phyloP scores from a whole-genome alignment of 23 tunicate genomes.

The Diplosoma virens region DNA sequence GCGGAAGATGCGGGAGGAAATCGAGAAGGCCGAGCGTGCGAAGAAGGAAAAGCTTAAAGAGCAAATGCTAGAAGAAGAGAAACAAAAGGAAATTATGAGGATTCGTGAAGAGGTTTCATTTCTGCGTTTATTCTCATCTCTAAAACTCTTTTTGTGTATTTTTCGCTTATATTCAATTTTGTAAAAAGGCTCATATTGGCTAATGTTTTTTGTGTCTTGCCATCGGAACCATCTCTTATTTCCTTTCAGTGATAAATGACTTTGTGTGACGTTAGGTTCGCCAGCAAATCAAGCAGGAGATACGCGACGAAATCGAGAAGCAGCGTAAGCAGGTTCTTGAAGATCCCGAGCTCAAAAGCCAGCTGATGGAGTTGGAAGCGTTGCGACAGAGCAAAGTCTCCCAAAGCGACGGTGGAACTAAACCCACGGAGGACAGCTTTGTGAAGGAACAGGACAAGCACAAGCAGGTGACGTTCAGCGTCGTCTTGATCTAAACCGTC shows the following conservation, averaged over 20 bases:
- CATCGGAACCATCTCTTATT: background rate
- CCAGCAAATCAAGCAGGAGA: constrained; percentile 70
- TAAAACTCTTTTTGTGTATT: background rate
- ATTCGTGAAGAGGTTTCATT: constrained; percentile 92
- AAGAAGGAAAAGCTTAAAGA: constrained; percentile 74
- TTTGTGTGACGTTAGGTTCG: constrained; percentile 48
- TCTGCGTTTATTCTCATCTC: background rate
- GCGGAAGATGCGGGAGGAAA: constrained; percentile 76
- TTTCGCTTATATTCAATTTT: background rate
- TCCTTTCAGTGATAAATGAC: background rate
- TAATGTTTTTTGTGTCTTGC: background rate
- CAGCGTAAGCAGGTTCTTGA: constrained; percentile 75
- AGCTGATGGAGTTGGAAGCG: constrained; percentile 79
- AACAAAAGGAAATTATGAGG: constrained; percentile 76
- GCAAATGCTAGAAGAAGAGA: constrained; percentile 72
- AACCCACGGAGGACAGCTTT: constrained; percentile 31
- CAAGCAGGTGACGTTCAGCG: constrained; percentile 51
- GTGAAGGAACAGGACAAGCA: constrained; percentile 54
- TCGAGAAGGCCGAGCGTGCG: constrained; percentile 90
- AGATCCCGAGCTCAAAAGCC: constrained; percentile 65
- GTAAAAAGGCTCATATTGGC: background rate
- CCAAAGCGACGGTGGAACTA: constrained; percentile 10
- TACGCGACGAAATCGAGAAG: constrained; percentile 84
- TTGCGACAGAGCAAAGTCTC: constrained; percentile 56
- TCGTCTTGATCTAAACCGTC: too few species aligned